These are phyloP conservation scores for Rhinatrema bivittatum DNA, from an alignment of 2,797 vertebrate species.

Conservation along the genomic window DNA sequence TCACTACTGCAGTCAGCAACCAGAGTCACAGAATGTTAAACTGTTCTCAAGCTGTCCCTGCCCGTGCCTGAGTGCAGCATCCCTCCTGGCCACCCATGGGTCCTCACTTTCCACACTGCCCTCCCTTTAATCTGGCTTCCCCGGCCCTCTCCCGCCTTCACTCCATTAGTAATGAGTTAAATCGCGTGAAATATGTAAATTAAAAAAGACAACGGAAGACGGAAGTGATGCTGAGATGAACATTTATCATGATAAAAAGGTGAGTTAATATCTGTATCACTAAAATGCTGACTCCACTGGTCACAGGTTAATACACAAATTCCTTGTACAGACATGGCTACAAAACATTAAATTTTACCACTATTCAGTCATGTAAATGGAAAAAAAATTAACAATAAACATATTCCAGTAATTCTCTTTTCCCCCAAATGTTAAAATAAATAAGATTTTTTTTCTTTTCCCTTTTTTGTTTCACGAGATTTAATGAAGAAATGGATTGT, in stretches of 20 bases:
- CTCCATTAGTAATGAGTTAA: too few species aligned
- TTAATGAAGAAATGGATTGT: slow-evolving; percentile 3
- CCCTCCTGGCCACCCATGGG: too few species aligned
- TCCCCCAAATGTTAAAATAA: not conserved
- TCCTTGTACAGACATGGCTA: slow-evolving; percentile 36
- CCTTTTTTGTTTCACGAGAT: not conserved
- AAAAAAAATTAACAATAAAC: too few species aligned
- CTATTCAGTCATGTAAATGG: slow-evolving; percentile 6
- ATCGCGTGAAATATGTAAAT: slow-evolving; percentile 49
- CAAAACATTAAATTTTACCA: slow-evolving; percentile 10
- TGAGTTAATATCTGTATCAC: slow-evolving; percentile 78
- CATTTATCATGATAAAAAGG: slow-evolving; percentile 95
- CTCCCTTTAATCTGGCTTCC: too few species aligned
- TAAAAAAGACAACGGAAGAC: slow-evolving; percentile 94
- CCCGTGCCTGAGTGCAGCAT: too few species aligned
- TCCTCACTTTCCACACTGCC: too few species aligned
- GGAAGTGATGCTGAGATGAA: slow-evolving; percentile 91
- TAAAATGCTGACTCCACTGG: slow-evolving; percentile 83
- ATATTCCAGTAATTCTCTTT: not conserved
- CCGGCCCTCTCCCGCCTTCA: too few species aligned
- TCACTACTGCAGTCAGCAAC: too few species aligned
- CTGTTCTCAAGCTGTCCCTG: too few species aligned
- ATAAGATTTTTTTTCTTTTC: not conserved
- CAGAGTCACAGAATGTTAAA: too few species aligned
- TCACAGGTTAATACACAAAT: slow-evolving; percentile 91